phyloP scores from a whole-genome alignment of 1,140 invertebrate genomes.

The Riptortus pedestris region DNA sequence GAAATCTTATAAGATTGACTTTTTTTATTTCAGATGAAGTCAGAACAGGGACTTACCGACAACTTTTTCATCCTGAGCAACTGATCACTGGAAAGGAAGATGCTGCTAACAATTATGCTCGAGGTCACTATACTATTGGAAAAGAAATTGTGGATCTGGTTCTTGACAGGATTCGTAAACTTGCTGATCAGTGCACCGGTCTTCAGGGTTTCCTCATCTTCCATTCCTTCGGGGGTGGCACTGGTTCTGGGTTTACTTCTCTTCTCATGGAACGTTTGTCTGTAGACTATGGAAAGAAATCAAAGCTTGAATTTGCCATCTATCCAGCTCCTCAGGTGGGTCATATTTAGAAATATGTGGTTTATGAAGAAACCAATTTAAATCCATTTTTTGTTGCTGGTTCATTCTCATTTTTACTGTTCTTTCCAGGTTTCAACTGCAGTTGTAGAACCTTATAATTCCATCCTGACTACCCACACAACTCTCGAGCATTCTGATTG shows the following conservation, averaged over 20 bases:
- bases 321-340: conserved; percentile 60
- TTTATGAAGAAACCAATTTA: background rate
- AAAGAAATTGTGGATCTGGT: conserved; percentile 56
- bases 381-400: background rate
- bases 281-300: conserved; percentile 57
- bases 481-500: conserved; percentile 57
- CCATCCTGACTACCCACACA: conserved; percentile 67
- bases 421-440: conserved; percentile 48
- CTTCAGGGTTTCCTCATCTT: conserved; percentile 60
- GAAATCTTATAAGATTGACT: background rate
- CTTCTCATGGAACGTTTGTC: conserved; percentile 55
- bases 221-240: conserved; percentile 67
- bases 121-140: conserved; percentile 62
- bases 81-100: conserved; percentile 57
- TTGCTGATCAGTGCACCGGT: conserved; percentile 51
- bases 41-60: conserved; percentile 46
- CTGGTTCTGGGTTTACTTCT: conserved; percentile 57
- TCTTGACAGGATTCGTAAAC: conserved; percentile 46
- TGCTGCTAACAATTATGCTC: conserved; percentile 68
- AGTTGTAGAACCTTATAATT: conserved; percentile 65
- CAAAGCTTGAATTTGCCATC: conserved; percentile 56
- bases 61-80: conserved; percentile 52
- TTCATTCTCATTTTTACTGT: background rate
- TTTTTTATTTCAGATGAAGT: conserved; percentile 43
- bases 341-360: background rate